These are phyloP conservation scores for Nomada fucata DNA, from an alignment of 2,888 invertebrate genomes.

Conservation along the genomic window DNA sequence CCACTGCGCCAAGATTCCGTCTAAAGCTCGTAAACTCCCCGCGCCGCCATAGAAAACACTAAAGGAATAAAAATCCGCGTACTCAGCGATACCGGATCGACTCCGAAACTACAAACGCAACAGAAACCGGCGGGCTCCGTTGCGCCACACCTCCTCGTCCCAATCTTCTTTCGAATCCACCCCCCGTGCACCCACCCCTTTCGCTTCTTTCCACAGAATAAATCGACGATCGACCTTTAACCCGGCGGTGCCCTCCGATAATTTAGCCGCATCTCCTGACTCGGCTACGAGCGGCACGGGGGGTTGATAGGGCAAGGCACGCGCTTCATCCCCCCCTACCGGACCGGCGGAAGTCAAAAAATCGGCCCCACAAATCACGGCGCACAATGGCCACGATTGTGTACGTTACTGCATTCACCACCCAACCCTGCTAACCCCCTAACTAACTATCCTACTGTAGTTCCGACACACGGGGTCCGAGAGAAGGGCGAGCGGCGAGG, in stretches of 20 bases:
- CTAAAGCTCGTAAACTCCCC: neutral
- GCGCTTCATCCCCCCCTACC: conserved; percentile 48
- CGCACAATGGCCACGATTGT: conserved; percentile 83
- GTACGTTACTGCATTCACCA: conserved; percentile 70
- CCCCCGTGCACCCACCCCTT: neutral
- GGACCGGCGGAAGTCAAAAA: conserved; percentile 81
- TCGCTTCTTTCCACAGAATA: conserved; percentile 44
- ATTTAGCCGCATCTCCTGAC: conserved; percentile 76
- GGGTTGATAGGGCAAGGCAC: conserved; percentile 48
- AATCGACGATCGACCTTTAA: conserved; percentile 72
- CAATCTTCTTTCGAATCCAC: conserved; percentile 12
- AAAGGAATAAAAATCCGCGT: neutral
- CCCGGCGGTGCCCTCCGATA: conserved; percentile 72
- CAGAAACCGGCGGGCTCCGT: neutral
- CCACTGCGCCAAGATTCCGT: no score
- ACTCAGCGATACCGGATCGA: neutral
- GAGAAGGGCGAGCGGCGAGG: conserved; percentile 49
- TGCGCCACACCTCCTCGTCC: conserved; percentile 38
- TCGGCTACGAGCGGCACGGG: conserved; percentile 54
- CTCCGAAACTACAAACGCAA: neutral
- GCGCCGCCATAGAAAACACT: neutral
- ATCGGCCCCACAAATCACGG: conserved; percentile 83
- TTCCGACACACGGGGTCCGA: conserved; percentile 50
- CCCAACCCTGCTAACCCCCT: conserved; percentile 70
- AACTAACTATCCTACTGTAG: conserved; percentile 76